Percentiles rank a stretch among this genome's conserved stretches.
phyloP scores from a whole-genome alignment of 2,113 vertebrate genomes.

The Seriola aureovittata region DNA sequence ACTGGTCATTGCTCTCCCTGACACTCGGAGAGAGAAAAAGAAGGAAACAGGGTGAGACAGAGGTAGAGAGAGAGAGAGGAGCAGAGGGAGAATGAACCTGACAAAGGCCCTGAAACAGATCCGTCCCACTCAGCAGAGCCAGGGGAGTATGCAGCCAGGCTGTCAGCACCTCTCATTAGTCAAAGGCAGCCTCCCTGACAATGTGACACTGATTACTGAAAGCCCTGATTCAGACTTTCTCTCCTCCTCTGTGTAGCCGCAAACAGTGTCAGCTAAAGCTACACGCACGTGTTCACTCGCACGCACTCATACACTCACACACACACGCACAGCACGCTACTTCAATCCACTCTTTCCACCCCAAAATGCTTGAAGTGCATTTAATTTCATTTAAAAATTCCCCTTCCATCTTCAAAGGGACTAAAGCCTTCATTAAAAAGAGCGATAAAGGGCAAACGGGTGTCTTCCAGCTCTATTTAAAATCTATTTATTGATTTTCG shows the following conservation, averaged over 20 bases:
- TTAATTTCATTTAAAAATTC: slow-evolving; percentile 68
- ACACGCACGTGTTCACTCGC: slow-evolving; percentile 40
- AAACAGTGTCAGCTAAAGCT: slow-evolving; percentile 76
- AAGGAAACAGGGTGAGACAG: slow-evolving; percentile 43
- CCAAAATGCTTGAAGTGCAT: slow-evolving; percentile 71
- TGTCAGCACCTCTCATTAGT: slow-evolving; percentile 88
- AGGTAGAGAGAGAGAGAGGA: slow-evolving; percentile 45
- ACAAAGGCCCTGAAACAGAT: slow-evolving; percentile 82
- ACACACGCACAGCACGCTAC: slow-evolving; percentile 2
- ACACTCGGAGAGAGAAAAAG: slow-evolving; percentile 63
- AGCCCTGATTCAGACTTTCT: slow-evolving; percentile 84
- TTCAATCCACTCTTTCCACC: slow-evolving; percentile 45
- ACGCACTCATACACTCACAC: slow-evolving; percentile 2
- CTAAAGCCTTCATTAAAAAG: slow-evolving; percentile 67
- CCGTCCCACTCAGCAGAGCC: slow-evolving; percentile 84
- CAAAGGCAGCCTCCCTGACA: slow-evolving; percentile 84
- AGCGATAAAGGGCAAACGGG: slow-evolving; percentile 69
- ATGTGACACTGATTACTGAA: slow-evolving; percentile 86
- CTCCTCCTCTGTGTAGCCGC: slow-evolving; percentile 70
- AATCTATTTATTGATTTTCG: slow-evolving; percentile 76
- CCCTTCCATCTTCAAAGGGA: slow-evolving; percentile 47
- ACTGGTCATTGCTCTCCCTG: slow-evolving; percentile 84
- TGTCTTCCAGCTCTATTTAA: slow-evolving; percentile 69
- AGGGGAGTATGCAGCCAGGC: slow-evolving; percentile 80
- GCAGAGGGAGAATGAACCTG: slow-evolving; percentile 75